Base-by-base conservation (phyloP, 1,140 invertebrate species). In the Aphaenogaster rudis region DNA sequence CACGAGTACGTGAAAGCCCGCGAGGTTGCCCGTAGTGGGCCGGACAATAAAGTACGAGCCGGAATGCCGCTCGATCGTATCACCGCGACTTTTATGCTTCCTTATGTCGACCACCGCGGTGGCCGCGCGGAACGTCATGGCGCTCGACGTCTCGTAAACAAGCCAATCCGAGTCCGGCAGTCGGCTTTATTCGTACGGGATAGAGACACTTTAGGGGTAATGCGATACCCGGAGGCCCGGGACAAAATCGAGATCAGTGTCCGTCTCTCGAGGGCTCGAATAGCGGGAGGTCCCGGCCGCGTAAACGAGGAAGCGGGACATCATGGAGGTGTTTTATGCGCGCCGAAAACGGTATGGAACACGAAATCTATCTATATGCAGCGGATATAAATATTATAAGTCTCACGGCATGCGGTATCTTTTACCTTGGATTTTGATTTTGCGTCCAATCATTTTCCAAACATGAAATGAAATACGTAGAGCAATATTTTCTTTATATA, bases 11-110 rank as follows among this genome's bases (percentile, higher is more conserved):
- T 52, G 84, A 54, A 45, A 15, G 54, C 11, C 33, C 15, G 21
- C 78, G 86, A 59, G 48, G 71, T 71, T 17, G 61, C 28, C 76
- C 50, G 48, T 50, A 57, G 45, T 28, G 3, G 48, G 6, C 54
- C 9, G n/a, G 89, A 76, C 78, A 79, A 91, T 90, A 90, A 92
- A 93, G 86, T 90, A 90, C 74, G 54, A 50, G 59, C 36, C 59
- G 91, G 92, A 92, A 93, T 93, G 92, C 85, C 77, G 69, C 61
- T 78, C 80, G 92, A 93, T 93, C 74, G 84, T 92, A 93, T 92
- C 92, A 59, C 50, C 59, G 76, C 66, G 88, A 92, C 91, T 92
- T 93, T 93, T 93, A 93, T 91, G 86, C 87, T 87, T 91, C 90
- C 90, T 93, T 93, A 92, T 87, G 88, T 87, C 79, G 92, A 90